Base-by-base conservation (phyloP, 92 coral and sea anemone genomes). In the Palythoa caribaeorum region DNA sequence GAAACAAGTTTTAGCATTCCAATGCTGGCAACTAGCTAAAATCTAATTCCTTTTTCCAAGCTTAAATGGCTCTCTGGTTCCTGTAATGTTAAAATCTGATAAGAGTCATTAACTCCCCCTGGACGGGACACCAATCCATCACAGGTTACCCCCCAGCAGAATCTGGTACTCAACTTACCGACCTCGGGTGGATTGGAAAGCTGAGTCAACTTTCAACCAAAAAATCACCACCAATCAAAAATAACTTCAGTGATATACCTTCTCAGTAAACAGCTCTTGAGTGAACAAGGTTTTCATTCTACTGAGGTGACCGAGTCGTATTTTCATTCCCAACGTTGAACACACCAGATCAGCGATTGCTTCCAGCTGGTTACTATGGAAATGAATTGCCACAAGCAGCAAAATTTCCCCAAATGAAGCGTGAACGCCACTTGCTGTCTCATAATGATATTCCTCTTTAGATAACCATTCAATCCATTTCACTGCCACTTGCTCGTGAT, bases 351-450 rank as follows among this genome's bases (percentile, higher is more conserved):
- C 99, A 38, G 95, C 86, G 68, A 96, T 94, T 65, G 99, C 96
- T 28, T 95, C 96, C 84, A 92, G 78, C 71, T 96, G 96, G 96
- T 92, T 96, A 90, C 97, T 92, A 92, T 96, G 99, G 91, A 96
- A 96, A 85, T 96, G 99, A 83, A 96, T 96, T 16, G 99, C 96
- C 47, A 94, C 96, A 74, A 96, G 78, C 0, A 96, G 94, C 7
- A 96, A 94, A 47, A 93, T 90, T 79, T 96, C 99, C 16, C 99
- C 99, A 95, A 96, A 96, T 59, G 99, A 96, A 13, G 98, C 94
- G 78, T 95, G 97, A 39, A 94, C 92, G 35, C 97, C 99, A 70
- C 97, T 94, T 16, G 99, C 95, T 28, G 98, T 90, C 81, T 94
- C 99, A 52, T 95, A 96, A 59, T 95, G 96, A 1, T 94, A 89